Base-by-base conservation (phyloP, 2,113 vertebrate species). In the Mirounga angustirostris region DNA sequence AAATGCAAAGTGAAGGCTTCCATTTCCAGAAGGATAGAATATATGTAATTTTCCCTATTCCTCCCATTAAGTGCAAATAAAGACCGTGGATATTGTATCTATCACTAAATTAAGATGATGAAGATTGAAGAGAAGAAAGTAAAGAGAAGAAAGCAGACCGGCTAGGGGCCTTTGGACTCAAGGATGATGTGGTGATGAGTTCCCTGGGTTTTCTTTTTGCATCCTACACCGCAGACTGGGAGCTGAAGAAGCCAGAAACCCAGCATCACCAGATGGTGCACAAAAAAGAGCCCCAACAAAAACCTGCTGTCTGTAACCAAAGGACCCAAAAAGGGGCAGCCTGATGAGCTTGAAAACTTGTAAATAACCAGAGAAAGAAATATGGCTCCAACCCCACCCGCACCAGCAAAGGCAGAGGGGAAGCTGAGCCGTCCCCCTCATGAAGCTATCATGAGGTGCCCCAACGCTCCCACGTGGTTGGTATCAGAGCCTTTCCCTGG, bases 391-490 rank as follows among this genome's bases (percentile, higher is more conserved):
- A 7, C 7, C 26, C 11, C 10, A 24, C 22, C 36, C 13, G 28
- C 0, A 21, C 46, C 43, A 50, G 18, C 59, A 26, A 24, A 92
- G 28, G 12, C 58, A 6, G 24, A 1, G 76, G 63, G 91, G n/a
- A 80, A 94, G 36, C 12, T 6, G 7, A 5, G 11, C 3, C 15
- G 10, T 84, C 18, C 15, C 65, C 30, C 13, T 26, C 16, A 24
- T 2, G 8, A 56, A 24, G 52, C 22, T 67, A 22, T 11, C 4
- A 5, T n/a, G 56, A 81, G 58, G 30, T 13, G 2, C 13, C 30
- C 24, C 22, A 58, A 43, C 1, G 11, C 18, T 14, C 30, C 3
- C 22, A 9, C 12, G 11, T 16, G 36, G 5, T 0, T 40, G 65
- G 26, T 22, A 50, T 73, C 13, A 63, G 28, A 33, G 81, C 67